Conservation (phyloP, 2,888 invertebrate species). For the Neoaliturus tenellus region DNA sequence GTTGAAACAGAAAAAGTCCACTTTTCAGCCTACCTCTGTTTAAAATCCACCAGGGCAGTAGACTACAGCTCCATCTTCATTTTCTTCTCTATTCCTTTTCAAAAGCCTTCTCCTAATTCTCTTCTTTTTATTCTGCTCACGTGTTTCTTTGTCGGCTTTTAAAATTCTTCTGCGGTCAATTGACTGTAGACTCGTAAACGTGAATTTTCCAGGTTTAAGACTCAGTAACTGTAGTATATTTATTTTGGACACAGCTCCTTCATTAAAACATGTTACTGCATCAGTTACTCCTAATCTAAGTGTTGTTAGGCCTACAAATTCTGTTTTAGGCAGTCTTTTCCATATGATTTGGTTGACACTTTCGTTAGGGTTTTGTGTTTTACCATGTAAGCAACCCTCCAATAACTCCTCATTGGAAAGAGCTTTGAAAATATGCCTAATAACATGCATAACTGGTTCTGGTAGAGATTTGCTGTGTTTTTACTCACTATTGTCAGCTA, state of each 20-base stretch:
- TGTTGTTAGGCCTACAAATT: not conserved
- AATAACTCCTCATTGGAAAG: slow-evolving; percentile 9
- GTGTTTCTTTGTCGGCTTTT: not conserved
- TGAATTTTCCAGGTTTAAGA: not conserved
- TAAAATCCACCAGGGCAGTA: not conserved
- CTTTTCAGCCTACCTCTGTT: not conserved
- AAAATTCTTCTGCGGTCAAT: not conserved
- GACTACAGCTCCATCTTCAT: not conserved
- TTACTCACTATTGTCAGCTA: not conserved
- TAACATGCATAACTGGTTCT: not conserved
- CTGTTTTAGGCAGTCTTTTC: not conserved
- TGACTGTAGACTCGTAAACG: not conserved
- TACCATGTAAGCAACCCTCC: not conserved
- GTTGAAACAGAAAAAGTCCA: no score
- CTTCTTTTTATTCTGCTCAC: not conserved
- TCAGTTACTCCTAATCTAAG: not conserved
- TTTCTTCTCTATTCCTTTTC: not conserved
- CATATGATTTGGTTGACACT: slow-evolving; percentile 9
- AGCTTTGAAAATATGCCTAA: not conserved
- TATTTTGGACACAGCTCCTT: not conserved
- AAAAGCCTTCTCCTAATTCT: not conserved
- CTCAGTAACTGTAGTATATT: not conserved
- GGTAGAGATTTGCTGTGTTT: slow-evolving; percentile 8
- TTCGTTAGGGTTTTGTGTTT: slow-evolving; percentile 37
- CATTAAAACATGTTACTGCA: not conserved